Conservation (phyloP, 2,113 vertebrate genomes). For the Colinus virginianus region DNA sequence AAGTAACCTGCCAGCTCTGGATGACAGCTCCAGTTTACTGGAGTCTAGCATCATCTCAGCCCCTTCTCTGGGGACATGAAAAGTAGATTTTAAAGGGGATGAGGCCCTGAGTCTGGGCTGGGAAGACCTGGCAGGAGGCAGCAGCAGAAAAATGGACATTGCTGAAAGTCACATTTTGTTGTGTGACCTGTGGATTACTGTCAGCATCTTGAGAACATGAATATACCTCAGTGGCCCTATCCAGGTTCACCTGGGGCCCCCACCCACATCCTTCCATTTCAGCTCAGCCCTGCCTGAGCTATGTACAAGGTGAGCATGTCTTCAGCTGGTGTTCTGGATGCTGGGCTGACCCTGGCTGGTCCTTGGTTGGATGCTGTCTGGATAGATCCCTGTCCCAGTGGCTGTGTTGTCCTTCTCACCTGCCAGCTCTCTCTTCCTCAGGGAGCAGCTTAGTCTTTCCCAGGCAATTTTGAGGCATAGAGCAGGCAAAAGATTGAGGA, state of each 20-base stretch:
- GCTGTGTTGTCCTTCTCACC: neutral
- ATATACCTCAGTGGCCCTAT: rapidly evolving
- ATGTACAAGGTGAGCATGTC: neutral
- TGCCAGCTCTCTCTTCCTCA: neutral
- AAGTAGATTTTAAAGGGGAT: conserved; percentile 2
- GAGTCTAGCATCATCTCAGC: neutral
- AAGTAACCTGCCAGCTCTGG: conserved; percentile 18
- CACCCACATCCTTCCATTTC: neutral
- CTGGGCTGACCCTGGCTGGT: neutral
- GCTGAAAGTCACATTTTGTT: conserved; percentile 11
- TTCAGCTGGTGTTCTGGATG: neutral
- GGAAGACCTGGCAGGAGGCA: conserved; percentile 11
- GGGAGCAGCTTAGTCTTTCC: neutral
- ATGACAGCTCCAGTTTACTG: conserved; percentile 1
- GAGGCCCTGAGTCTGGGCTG: conserved; percentile 29
- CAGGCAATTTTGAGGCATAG: neutral
- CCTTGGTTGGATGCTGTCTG: neutral
- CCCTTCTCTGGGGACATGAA: neutral
- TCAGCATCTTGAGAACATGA: neutral
- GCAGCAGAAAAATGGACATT: neutral
- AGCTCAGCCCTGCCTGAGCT: neutral
- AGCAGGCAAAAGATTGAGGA: neutral
- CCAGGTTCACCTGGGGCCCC: neutral
- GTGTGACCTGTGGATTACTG: neutral
- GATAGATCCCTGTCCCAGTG: neutral